Evolutionary conservation across 2,797 vertebrate genomes (phyloP).

Genomic region (Acridotheres tristis): DNA sequence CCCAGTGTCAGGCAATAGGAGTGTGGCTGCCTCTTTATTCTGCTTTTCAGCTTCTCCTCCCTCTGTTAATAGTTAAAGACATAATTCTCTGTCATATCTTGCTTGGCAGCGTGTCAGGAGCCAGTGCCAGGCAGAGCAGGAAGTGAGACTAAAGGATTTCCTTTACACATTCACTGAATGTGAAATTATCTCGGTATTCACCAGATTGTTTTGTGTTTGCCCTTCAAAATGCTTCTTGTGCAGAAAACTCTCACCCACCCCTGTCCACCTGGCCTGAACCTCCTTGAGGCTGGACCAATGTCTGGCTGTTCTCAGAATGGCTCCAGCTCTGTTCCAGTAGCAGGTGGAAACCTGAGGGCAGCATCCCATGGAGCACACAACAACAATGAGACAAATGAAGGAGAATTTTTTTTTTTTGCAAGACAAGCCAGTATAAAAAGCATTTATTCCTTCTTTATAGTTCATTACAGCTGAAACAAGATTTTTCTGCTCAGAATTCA

Average conservation of each 20-base stretch:
- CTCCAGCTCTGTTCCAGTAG: background rate
- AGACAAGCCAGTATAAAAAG: background rate
- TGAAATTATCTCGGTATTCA: background rate
- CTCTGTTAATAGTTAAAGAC: background rate
- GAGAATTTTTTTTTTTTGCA: background rate
- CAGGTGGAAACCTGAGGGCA: background rate
- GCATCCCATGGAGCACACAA: background rate
- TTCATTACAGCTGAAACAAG: background rate
- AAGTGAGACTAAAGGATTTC: constrained; percentile 48
- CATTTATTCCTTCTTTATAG: background rate
- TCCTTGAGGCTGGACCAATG: rapidly evolving
- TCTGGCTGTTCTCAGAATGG: background rate
- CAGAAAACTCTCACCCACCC: background rate
- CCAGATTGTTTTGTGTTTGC: background rate
- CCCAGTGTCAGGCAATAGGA: background rate
- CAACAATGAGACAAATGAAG: background rate
- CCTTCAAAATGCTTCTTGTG: background rate
- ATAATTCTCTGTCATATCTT: background rate
- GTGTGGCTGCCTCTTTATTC: background rate
- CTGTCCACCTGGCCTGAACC: background rate
- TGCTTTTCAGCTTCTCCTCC: background rate
- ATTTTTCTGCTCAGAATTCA: background rate
- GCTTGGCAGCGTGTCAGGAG: constrained; percentile 30
- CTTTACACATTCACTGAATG: background rate
- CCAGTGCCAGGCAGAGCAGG: constrained; percentile 39